Evolutionary conservation across 2,113 vertebrate genomes (phyloP).

Genomic region (Hemiscyllium ocellatum): DNA sequence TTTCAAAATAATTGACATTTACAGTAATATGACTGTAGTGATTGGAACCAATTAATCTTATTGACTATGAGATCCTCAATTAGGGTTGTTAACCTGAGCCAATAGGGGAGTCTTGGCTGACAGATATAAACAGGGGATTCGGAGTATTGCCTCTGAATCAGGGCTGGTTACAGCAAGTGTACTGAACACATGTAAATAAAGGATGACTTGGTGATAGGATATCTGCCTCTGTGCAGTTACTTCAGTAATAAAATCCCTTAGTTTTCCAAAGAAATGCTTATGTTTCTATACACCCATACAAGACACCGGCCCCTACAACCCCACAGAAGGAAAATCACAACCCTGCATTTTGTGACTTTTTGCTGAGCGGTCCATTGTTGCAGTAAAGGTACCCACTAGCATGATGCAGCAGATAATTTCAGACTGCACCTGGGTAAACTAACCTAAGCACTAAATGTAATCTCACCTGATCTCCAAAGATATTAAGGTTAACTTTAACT

Average conservation of each 20-base stretch:
- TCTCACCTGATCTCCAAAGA: background rate
- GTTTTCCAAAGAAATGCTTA: background rate
- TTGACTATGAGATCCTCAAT: no score
- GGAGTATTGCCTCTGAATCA: no score
- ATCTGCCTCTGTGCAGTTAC: no score
- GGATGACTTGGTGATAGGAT: no score
- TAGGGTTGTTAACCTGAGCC: no score
- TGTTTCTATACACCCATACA: background rate
- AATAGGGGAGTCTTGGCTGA: no score
- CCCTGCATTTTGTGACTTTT: background rate
- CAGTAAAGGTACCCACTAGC: background rate
- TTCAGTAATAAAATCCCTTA: background rate
- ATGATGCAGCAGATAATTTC: background rate
- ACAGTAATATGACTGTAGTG: background rate
- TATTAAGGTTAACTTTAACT: background rate
- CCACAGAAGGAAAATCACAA: background rate
- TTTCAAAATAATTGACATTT: background rate
- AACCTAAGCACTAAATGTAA: background rate
- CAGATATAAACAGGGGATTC: no score
- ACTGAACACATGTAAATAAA: no score
- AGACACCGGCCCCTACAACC: no score
- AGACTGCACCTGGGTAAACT: background rate
- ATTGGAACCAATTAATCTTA: no score
- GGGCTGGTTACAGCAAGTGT: no score
- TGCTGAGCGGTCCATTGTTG: background rate